Evolutionary conservation across 1,140 invertebrate species (phyloP).

Genomic region (Orchestia grillus): DNA sequence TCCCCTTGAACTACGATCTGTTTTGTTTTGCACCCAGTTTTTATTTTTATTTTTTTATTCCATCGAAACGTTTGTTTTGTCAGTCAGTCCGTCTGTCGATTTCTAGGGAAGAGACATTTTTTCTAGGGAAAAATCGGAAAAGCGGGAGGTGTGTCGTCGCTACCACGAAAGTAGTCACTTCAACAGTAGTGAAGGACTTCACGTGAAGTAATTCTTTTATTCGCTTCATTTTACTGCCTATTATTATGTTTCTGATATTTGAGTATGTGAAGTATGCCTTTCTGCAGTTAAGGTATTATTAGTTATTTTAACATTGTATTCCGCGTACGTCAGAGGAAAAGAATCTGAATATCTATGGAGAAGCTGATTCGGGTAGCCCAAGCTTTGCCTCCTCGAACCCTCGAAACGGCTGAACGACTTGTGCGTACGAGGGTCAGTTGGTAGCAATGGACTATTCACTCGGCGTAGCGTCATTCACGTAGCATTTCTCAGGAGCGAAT

Average conservation of each 20-base stretch:
- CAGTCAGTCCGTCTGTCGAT: neutral
- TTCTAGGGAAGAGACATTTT: neutral
- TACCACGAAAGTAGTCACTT: neutral
- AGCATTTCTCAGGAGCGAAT: neutral
- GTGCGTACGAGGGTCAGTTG: neutral
- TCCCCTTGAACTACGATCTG: neutral
- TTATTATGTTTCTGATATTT: no score
- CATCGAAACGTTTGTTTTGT: neutral
- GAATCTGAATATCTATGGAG: neutral
- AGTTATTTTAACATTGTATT: no score
- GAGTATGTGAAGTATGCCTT: no score
- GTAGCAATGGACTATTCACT: neutral
- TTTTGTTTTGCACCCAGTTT: neutral
- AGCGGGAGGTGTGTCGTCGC: neutral
- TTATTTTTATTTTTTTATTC: constrained; percentile 3
- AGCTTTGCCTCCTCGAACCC: neutral
- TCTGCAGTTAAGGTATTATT: no score
- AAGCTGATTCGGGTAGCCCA: neutral
- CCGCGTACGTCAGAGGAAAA: no score
- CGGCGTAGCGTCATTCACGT: no score
- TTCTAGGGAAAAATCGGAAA: neutral
- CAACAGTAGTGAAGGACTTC: neutral
- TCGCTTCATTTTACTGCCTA: neutral
- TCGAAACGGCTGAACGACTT: neutral
- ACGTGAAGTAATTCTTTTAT: neutral